Base-by-base conservation (phyloP, 2,797 vertebrate genomes). In the Dermochelys coriacea region DNA sequence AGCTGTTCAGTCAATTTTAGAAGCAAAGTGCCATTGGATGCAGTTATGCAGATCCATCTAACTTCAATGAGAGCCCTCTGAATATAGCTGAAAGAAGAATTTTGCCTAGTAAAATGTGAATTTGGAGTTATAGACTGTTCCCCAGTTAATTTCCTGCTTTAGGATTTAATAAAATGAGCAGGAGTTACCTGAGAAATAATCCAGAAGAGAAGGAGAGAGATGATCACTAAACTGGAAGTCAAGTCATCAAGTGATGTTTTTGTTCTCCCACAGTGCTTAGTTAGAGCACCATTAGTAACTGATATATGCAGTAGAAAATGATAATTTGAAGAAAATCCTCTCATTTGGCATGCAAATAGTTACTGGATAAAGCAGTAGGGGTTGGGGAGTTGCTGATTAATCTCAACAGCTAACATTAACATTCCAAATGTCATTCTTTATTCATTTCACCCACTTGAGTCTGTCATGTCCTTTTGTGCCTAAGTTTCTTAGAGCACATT, bases 371-470 rank as follows among this genome's bases (percentile, higher is more conserved):
- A 91, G 52, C 59, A 84, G 80, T 49, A 89, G 88, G 51, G 84
- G 55, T 88, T 77, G 78, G 7, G 0, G 34, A 94, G 86, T 64
- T 2, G 1, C 57, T 64, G 87, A 89, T 94, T 94, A 92, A 93
- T 96, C 85, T 96, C 78, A 95, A 80, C 9, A 47, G 80, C 88
- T 92, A 34, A 3, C 2, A 5, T 77, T 95, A 92, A 83, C 3
- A 5, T 94, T 90, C 81, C 59, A 95, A 94, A 93, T 91, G 96
- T 93, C 92, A 94, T n/a, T 92, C 37, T 84, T 88, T 82, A 82
- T 93, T 95, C 5, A 2, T 2, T n/a, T 95, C 93, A 96, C 93
- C 91, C 85, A 82, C 92, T 97, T 92, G 91, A 96, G 78, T 77
- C 91, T 97, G 87, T 95, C 87, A 91, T 5, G 55, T 93, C 83